Conservation (phyloP, 2,797 vertebrate species). For the Molothrus aeneus region DNA sequence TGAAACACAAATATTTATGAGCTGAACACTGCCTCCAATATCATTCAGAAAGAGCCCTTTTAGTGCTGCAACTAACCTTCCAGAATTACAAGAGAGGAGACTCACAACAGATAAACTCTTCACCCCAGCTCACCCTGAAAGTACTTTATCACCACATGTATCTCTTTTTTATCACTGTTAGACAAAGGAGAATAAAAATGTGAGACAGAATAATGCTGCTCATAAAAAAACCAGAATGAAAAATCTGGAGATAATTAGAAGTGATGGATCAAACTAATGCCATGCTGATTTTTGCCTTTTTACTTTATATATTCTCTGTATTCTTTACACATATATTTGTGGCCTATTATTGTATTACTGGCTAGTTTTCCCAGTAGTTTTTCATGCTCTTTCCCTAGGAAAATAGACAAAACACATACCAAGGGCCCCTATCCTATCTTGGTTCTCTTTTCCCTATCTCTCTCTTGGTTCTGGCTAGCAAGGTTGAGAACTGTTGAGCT, state of each 20-base stretch:
- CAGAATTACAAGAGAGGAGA: not conserved
- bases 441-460: not conserved
- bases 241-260: not conserved
- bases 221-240: not conserved
- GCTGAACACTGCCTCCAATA: not conserved
- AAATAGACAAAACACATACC: not conserved
- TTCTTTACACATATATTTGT: not conserved
- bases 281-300: not conserved
- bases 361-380: not conserved
- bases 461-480: not conserved
- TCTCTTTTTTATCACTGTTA: not conserved
- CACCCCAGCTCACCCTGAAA: not conserved
- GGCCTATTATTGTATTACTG: not conserved
- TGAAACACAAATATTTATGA: slow-evolving; percentile 74
- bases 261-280: not conserved
- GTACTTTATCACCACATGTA: not conserved
- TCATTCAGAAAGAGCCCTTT: slow-evolving; percentile 29
- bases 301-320: not conserved
- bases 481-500: not conserved
- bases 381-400: not conserved
- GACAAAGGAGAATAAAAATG: not conserved
- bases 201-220: not conserved
- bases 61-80: not conserved
- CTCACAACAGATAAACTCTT: not conserved
- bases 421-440: not conserved